phyloP scores from a whole-genome alignment of 1,140 invertebrate species.

The Aricia agestis region DNA sequence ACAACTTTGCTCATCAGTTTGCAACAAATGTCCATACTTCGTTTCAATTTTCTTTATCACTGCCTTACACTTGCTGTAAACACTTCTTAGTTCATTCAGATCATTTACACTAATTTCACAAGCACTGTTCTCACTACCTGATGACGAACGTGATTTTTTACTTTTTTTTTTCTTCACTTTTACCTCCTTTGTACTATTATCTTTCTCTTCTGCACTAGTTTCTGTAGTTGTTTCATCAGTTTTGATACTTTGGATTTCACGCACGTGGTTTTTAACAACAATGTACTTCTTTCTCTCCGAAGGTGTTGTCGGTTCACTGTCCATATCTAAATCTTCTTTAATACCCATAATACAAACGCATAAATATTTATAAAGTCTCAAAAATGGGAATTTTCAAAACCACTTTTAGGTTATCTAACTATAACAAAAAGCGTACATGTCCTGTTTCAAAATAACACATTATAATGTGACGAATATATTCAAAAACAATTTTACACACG shows the following conservation, averaged over 20 bases:
- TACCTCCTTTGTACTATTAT: neutral
- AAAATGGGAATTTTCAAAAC: neutral
- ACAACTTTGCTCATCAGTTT: conserved; percentile 29
- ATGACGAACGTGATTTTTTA: neutral
- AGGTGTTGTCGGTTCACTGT: conserved; percentile 27
- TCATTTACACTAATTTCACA: conserved; percentile 42
- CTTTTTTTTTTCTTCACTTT: conserved; percentile 19
- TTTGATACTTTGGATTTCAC: conserved; percentile 27
- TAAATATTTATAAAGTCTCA: neutral
- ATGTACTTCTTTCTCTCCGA: conserved; percentile 40
- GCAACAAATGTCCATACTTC: conserved; percentile 62
- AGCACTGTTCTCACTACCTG: neutral
- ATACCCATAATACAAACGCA: conserved; percentile 37
- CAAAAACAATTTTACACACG: neutral
- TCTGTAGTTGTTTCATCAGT: neutral
- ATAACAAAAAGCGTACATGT: neutral
- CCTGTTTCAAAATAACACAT: neutral
- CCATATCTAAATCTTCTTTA: conserved; percentile 32
- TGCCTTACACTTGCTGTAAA: conserved; percentile 53
- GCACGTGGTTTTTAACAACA: conserved; percentile 51
- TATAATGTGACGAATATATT: neutral
- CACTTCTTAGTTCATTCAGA: conserved; percentile 45
- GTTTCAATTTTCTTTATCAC: conserved; percentile 55
- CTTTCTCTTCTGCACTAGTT: neutral
- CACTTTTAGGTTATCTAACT: neutral